Evolutionary conservation across 2,888 invertebrate species (phyloP), one percentile per base, ranked within the genome.

Genomic region (Cabera pusaria): DNA sequence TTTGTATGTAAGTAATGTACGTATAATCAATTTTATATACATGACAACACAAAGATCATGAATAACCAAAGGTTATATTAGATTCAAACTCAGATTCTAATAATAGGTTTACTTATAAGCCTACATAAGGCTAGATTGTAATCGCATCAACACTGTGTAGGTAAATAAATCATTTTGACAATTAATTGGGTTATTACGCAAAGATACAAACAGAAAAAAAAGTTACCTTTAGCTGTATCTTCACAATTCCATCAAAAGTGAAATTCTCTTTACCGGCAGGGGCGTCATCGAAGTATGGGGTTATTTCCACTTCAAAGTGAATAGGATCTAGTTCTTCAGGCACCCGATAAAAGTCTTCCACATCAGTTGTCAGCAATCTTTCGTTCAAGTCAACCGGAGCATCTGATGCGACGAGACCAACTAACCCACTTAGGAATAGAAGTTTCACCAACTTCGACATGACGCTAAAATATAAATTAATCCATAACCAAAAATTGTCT

Each of bases 251-350:
- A 31, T 78, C 71, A 48, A 91, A 91, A 3, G 72, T 78, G 49
- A 90, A 90, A 0, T 68, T 66, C 11, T 64, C 67, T 8, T 70
- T 75, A 5, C 53, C 47, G 3, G 25, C 56, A 19, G 53, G 53
- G 4, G 68, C 70, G 6, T 64, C 72, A 42, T 82, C 72, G 8
- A 92, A 83, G 44, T 90, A 86, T 0, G 92, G 92, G 0, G 75
- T 82, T 6, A 93, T 64, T 42, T 85, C 78, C 0, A 93, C 68
- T 3, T 87, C 75, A 50, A 91, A 93, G 18, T 76, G 74, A 1
- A 64, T 65, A 0, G 93, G 93, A 8, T 73, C 66, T 1, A 93
- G 63, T 8, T 75, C 75, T 63, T 84, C 83, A 1, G 85, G 82
- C 0, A 87, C 29, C 5, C 88, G 75, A 47, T 77, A 85, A 2